A percentile compares a stretch with the other conserved stretches of the same genome.
These are phyloP conservation scores for Meliscaeva auricollis DNA, from an alignment of 2,888 invertebrate species.

Conservation along the genomic window DNA sequence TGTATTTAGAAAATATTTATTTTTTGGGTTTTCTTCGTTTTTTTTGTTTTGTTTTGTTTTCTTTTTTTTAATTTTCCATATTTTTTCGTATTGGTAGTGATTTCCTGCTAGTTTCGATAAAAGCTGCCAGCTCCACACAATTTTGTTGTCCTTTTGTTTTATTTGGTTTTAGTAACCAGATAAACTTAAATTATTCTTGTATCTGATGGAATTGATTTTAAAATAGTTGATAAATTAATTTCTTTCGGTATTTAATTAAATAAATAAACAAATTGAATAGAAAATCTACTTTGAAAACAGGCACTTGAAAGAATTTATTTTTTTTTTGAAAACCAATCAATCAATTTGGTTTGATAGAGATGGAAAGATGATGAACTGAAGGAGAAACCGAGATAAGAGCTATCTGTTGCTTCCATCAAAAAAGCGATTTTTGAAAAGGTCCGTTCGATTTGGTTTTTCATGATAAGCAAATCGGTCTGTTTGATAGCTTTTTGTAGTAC, in stretches of 20 bases:
- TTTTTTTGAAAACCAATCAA: conserved; percentile 14
- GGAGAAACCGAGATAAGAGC: neutral
- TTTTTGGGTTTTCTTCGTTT: too few species aligned
- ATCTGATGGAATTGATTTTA: neutral
- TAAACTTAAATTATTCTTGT: neutral
- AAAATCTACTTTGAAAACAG: conserved; percentile 29
- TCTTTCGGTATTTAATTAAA: neutral
- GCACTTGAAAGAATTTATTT: conserved; percentile 13
- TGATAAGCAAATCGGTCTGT: too few species aligned
- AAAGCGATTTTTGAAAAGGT: neutral
- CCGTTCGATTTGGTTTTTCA: neutral
- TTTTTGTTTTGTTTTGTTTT: neutral
- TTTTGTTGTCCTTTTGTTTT: conserved; percentile 19
- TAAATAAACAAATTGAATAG: conserved; percentile 24
- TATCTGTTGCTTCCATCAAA: conserved; percentile 27
- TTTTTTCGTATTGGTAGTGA: conserved; percentile 44
- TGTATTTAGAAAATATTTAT: conserved; percentile 29
- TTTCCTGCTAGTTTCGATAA: conserved; percentile 37
- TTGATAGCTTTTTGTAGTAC: too few species aligned
- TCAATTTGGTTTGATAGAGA: conserved; percentile 3
- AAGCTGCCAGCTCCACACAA: conserved; percentile 65
- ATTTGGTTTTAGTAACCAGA: neutral
- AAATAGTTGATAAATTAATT: neutral
- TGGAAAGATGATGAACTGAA: neutral
- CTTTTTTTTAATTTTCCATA: conserved; percentile 57